These are phyloP conservation scores for Heliothis subflexa DNA, from an alignment of 1,140 invertebrate species.

Conservation along the genomic window DNA sequence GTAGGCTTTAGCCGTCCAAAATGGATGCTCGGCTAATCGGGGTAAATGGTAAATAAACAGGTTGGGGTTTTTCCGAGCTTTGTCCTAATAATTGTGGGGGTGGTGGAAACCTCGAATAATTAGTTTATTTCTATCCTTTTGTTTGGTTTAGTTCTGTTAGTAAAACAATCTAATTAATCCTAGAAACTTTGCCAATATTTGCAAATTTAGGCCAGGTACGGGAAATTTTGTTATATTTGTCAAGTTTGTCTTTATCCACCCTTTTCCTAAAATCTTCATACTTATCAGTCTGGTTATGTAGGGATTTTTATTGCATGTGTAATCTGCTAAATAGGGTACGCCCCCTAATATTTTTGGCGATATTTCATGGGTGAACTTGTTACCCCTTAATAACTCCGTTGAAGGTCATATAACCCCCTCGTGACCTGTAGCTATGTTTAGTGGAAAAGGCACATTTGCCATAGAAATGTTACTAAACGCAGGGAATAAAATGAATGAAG, in stretches of 20 bases:
- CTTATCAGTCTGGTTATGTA: too few species aligned
- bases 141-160: neutral
- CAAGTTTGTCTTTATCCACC: too few species aligned
- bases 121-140: constrained; percentile 27
- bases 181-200: too few species aligned
- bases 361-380: constrained; percentile 20
- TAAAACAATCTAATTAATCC: too few species aligned
- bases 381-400: neutral
- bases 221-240: too few species aligned
- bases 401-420: neutral
- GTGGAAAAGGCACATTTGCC: too few species aligned
- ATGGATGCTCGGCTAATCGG: constrained; percentile 38
- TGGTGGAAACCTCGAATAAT: constrained; percentile 18
- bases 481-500: constrained; percentile 25
- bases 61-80: constrained; percentile 29
- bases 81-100: constrained; percentile 19
- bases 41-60: constrained; percentile 38
- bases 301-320: neutral
- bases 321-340: neutral
- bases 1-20: constrained; percentile 27
- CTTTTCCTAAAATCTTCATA: too few species aligned
- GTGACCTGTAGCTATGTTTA: constrained; percentile 9
- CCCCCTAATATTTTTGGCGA: neutral
- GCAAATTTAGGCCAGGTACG: too few species aligned
- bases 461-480: neutral